A percentile compares a stretch with the other conserved stretches of the same genome.
These are phyloP conservation scores for Malurus splendens DNA, from an alignment of 2,797 vertebrate species.

Conservation along the genomic window DNA sequence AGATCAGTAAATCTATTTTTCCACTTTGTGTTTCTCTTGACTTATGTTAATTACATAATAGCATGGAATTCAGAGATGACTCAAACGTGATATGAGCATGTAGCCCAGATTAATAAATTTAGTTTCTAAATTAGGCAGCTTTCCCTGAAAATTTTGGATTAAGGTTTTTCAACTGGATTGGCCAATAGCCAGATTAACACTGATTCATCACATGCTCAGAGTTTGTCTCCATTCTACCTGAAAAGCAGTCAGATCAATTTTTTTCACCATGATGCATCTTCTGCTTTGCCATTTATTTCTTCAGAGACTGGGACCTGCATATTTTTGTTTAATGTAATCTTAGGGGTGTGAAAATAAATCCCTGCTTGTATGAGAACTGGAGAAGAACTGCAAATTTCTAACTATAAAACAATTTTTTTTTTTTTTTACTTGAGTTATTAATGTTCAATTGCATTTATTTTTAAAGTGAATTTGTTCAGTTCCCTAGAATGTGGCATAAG, in stretches of 20 bases:
- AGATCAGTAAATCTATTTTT: not conserved
- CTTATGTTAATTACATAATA: not conserved
- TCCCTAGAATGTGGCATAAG: slow-evolving; percentile 16
- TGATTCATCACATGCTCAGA: not conserved
- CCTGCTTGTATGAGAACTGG: not conserved
- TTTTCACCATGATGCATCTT: not conserved
- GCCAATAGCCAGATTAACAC: not conserved
- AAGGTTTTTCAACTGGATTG: not conserved
- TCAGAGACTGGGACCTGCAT: not conserved
- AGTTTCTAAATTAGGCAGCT: not conserved
- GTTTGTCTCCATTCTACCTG: not conserved
- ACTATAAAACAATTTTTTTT: slow-evolving; percentile 6
- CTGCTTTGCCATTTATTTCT: not conserved
- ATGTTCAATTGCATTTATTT: slow-evolving; percentile 57
- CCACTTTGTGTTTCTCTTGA: not conserved
- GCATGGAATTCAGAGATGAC: not conserved
- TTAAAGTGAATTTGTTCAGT: slow-evolving; percentile 42
- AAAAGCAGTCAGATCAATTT: not conserved
- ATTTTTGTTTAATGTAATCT: not conserved
- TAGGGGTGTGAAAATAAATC: not conserved
- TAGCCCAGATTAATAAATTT: not conserved
- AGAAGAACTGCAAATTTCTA: not conserved
- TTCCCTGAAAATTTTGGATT: not conserved
- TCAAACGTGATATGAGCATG: not conserved
- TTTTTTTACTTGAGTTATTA: slow-evolving; percentile 47